Base-by-base conservation (phyloP, 2,888 invertebrate species). In the Myopa testacea region DNA sequence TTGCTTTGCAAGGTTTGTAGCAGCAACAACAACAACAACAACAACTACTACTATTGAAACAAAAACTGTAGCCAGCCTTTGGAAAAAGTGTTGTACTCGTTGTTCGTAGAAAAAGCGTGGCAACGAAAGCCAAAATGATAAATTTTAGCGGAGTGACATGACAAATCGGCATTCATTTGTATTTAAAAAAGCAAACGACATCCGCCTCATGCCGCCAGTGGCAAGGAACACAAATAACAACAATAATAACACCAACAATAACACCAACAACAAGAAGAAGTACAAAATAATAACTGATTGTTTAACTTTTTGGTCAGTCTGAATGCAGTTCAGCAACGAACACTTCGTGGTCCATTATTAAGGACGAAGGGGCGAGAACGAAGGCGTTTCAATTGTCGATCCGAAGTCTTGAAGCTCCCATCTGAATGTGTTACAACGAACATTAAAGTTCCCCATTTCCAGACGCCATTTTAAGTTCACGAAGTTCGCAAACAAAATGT, bases 141-240 rank as follows among this genome's bases (percentile, higher is more conserved):
- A 85, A 85, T 85, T 84, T 83, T 82, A 84, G 82, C 82, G 81
- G 82, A 84, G 85, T 86, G 85, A 85, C 85, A 86, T 86, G 85
- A 85, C 85, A 85, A 85, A 85, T 85, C 84, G 85, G 83, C 82
- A 81, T 83, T 84, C 86, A 85, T 85, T 86, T 85, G 86, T 85
- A 85, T 85, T 85, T 84, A 58, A 68, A 65, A 75, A 75, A 60
- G 55, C 67, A 75, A 68, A 67, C 52, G 7, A 7, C 14, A 65
- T 4, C 19, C 63, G 7, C 63, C 19, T 14, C 26, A 45, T 16
- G 10, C 52, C 10, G 34, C 58, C 45, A 45, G 45, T 45, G 45
- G 6, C 45, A 45, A 45, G 10, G 45, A 45, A 45, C 10, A 45
- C 45, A 45, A 6, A 45, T 10, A 45, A 45, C 45, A 10, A 45